Percentiles rank a stretch among this genome's conserved stretches.
Conservation (phyloP, 2,113 vertebrate genomes). For the Nestor notabilis region DNA sequence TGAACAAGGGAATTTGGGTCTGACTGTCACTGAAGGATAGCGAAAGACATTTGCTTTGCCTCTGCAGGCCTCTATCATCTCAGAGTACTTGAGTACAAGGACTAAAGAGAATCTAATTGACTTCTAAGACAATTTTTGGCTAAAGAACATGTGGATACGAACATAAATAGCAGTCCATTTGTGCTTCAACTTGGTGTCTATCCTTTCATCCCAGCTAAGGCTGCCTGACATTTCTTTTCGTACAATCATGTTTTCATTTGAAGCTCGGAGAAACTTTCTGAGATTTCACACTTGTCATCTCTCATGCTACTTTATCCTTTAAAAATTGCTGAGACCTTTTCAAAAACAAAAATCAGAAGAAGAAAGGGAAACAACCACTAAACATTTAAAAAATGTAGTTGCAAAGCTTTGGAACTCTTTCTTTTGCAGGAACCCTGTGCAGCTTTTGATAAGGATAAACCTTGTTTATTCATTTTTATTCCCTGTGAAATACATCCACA, state of each 20-base stretch:
- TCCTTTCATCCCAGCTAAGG: neutral
- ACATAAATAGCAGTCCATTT: neutral
- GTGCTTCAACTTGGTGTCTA: neutral
- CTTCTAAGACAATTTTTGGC: neutral
- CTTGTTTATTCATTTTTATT: neutral
- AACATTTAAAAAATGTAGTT: neutral
- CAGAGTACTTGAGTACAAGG: neutral
- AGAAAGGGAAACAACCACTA: neutral
- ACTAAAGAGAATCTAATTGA: neutral
- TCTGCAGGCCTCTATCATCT: accelerated
- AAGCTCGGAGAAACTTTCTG: neutral
- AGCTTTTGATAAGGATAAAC: neutral
- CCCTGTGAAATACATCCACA: neutral
- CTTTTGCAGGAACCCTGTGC: neutral
- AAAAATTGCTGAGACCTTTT: neutral
- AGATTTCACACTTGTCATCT: neutral
- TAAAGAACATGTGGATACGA: neutral
- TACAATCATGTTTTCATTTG: neutral
- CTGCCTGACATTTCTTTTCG: neutral
- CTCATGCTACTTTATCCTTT: neutral
- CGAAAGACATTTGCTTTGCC: neutral
- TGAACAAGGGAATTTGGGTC: neutral
- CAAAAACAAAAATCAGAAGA: neutral
- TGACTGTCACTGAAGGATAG: neutral
- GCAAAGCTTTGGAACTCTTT: neutral